Evolutionary conservation across 35 echinoderm and acorn worm species (phyloP), one percentile per base, ranked within the genome.

Genomic region (Apostichopus japonicus): DNA sequence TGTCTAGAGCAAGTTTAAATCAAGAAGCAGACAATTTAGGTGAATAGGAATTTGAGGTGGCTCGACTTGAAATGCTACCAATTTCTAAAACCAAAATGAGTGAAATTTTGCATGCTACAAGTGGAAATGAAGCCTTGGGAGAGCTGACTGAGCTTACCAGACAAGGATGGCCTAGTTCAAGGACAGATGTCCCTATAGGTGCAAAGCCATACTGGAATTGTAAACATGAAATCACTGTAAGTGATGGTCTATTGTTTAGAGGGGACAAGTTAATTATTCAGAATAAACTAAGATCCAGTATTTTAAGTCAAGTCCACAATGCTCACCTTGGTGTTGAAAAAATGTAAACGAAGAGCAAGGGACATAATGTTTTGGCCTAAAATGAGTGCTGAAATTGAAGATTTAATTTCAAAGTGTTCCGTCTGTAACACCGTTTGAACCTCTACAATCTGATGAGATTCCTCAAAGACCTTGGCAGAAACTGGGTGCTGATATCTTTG

Each of bases 391-490:
- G 79, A 81, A 52, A 44, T 81, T 53, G 79, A 81, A 81, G 79
- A 81, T 52, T 53, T 81, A 53, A 44, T 81, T 6, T 81, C 79
- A 4, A 81, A 81, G 4, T 81, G 79, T 24, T 5, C 27, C 11
- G 7, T 81, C 19, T 81, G 79, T 16, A 81, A 81, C 8, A 10
- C 23, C n/a, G n/a, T n/a, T n/a, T n/a, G 77, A 79, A 23, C 27
- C 79, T 83, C 53, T 83, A 4, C 10, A 14, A 19, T 17, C 79
- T 13, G 52, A 83, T 17, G 53, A 82, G 25, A 53, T 82, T 54
- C 79, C 79, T 52, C 23, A 82, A 19, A 82, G 79, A 53, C 79
- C 44, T 54, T 82, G 79, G 78, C 24, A 27, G 53, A 82, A 55
- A 82, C 7, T 82, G 14, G 79, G 79, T 53, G 79, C 44, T 6